Base-by-base conservation (phyloP, 2,797 vertebrate genomes). In the Malurus leucopterus region DNA sequence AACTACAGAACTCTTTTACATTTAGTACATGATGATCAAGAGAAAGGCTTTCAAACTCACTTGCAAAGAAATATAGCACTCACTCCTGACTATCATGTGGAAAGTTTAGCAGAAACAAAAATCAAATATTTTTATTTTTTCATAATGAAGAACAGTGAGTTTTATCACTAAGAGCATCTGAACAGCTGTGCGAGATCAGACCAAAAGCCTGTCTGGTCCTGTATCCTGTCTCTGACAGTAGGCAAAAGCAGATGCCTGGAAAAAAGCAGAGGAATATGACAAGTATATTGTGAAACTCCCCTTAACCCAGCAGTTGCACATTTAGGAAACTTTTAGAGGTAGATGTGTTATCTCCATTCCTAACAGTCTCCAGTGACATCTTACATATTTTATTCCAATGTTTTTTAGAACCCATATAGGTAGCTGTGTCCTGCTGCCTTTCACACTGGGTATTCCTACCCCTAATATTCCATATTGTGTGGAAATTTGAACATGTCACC, bases 191-290 rank as follows among this genome's bases (percentile, higher is more conserved):
- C 30, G 54, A 80, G 58, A 92, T 90, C 86, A 92, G 49, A 88
- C 59, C 77, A 30, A 86, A 89, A 89, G 29, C 41, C 68, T 63
- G 84, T 82, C 91, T 79, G 24, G 55, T 63, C 41, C 57, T 0
- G 1, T 81, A 90, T 91, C 59, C 74, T 84, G 81, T 86, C 77
- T 92, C 80, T 91, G 86, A 90, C 84, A 86, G 81, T n/a, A 84
- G 74, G 53, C 34, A 78, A 86, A 88, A 91, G 46, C 80, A 93
- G 77, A 86, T 88, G 63, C 38, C 41, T 73, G 38, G 40, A 86
- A 88, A 91, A 91, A 55, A 34, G 32, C 65, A 29, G 34, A 80
- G 34, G 73, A 92, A 77, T 43, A 75, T 79, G 41, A 59, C n/a
- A 85, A 80, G 27, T 43, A 38, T 40, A 49, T 50, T 49, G 40